Base-by-base conservation (phyloP, 2,797 vertebrate genomes). In the Silurus aristotelis region DNA sequence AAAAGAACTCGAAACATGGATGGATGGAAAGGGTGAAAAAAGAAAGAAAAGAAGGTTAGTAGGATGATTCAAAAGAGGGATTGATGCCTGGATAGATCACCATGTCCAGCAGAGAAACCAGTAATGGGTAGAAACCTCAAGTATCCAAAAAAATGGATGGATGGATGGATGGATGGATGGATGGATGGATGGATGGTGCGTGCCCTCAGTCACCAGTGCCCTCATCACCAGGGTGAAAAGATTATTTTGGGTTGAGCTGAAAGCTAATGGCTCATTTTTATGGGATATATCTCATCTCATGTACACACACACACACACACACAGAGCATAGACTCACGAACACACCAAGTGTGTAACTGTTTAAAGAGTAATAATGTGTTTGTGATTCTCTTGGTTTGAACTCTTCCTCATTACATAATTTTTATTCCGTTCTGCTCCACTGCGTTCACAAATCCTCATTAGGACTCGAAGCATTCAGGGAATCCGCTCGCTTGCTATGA, bases 241-340 rank as follows among this genome's bases (percentile, higher is more conserved):
- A n/a, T 6, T 38, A n/a, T 52, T 52, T 52, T 72, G 46, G 5
- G 10, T 43, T 6, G 10, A 72, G 46, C 20, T n/a, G 43, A 19
- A 72, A 72, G 70, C 46, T 73, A 73, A n/a, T 73, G 46, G 12
- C 25, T 48, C n/a, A 22, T 6, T 25, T 73, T 73, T 22, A 2
- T 55, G 71, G 15, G 13, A 73, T 17, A 22, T 55, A 25, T 73
- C 71, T 22, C 15, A 17, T 73, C n/a, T 38, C 38, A 38, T 38
- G 38, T 38, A 70, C 67, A 70, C 67, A 43, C 67, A 73, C 70
- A 48, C 20, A 48, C 71, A 73, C 46, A 48, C 71, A 64, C 63
- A 86, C 75, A 86, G 66, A 85, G 20, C 56, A 72, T 72, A 63
- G 58, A 83, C 80, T 76, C 68, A 84, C 63, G 77, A 80, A 82